Evolutionary conservation across 92 coral and sea anemone species (phyloP), one percentile per base, ranked within the genome.

Genomic region (Parazoanthus darwini): DNA sequence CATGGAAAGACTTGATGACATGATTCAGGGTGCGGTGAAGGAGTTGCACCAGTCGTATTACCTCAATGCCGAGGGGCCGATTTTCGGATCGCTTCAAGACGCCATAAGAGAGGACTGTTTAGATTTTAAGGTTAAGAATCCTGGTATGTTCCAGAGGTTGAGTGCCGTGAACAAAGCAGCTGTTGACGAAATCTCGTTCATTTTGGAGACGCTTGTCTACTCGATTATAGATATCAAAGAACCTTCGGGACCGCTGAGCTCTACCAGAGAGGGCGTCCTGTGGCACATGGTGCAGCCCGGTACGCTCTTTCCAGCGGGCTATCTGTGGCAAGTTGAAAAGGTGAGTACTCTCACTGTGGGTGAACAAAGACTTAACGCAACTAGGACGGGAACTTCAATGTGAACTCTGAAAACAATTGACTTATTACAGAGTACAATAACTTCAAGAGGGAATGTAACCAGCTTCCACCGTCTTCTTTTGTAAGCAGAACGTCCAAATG

Each of bases 301-400:
- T 25, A 86, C 86, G 63, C 38, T 77, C 76, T 88, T 90, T 18
- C 98, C 98, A n/a, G 78, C 85, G 3, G 85, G 76, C 80, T 94
- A 94, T 82, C 81, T 94, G 54, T 94, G 98, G 98, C 89, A 91
- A 74, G 96, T 91, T 9, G 98, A 94, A 90, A 88, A 93, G 98
- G 98, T 94, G 73, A 48, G 51, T 6, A 29, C 70, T 63, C 70
- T 20, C 6, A 54, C 70, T 23, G 26, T 20, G 8, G 7, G 26
- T 63, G 70, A 63, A 63, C 26, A 22, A 3, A 20, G 18, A 54
- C 16, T 13, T 13, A 2, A 7, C 16, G 59, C 20, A 54, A 11
- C 9, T 11, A 54, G 9, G 14, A 54, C 59, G 20, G 9, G 3
- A 54, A 54, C 16, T 11, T 54, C 50, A 46, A 46, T 4, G 50